These are phyloP conservation scores for Varanus komodoensis DNA, from an alignment of 2,113 vertebrate species.

Conservation along the genomic window DNA sequence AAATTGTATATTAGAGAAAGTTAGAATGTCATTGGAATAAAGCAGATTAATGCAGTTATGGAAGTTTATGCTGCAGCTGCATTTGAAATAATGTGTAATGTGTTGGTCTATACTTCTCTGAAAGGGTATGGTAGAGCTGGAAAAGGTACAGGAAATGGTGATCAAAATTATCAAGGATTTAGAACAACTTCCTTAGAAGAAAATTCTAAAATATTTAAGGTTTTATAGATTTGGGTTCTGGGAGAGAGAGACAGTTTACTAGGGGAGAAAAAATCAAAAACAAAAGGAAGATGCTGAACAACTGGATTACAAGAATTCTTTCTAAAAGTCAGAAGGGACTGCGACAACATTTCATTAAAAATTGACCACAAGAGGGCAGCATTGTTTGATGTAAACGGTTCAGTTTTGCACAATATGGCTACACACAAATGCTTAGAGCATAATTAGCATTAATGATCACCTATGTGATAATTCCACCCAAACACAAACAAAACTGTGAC, in stretches of 20 bases:
- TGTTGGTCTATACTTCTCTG: not conserved
- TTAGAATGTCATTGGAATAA: not conserved
- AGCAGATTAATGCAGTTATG: not conserved
- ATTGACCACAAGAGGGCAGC: conserved; percentile 37
- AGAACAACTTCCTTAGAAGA: not conserved
- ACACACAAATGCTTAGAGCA: not conserved
- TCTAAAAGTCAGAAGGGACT: not conserved
- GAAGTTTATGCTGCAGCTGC: not conserved
- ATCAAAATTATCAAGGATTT: not conserved
- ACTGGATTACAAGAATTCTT: not conserved
- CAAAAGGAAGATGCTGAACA: not conserved
- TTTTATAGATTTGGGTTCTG: not conserved
- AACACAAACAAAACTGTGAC: not conserved
- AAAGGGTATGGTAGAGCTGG: no score
- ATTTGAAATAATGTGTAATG: not conserved
- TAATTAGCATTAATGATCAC: not conserved
- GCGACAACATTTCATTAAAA: not conserved
- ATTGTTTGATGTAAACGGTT: conserved; percentile 15
- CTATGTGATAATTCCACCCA: not conserved
- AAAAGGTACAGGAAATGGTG: not conserved
- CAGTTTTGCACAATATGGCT: no score
- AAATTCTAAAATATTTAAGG: not conserved
- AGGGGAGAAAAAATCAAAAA: not conserved
- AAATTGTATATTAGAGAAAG: not conserved
- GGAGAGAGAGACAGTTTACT: no score